phyloP scores from a whole-genome alignment of 2,888 invertebrate genomes.

The Teleiodes luculella region DNA sequence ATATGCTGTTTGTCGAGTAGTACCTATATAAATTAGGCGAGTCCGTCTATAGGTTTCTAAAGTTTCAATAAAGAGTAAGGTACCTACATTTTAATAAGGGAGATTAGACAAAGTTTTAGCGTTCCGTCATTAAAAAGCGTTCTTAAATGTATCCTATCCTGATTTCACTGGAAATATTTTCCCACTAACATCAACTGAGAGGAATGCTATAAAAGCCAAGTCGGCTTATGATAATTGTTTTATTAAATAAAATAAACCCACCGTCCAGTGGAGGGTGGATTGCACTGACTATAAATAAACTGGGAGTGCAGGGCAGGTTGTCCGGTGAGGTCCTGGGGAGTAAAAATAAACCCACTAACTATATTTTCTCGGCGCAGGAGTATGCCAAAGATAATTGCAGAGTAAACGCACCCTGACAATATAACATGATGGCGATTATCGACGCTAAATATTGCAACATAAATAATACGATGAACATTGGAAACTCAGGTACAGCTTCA shows the following conservation, averaged over 20 bases:
- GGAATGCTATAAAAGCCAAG: not conserved
- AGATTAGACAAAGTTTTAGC: too few relatives aligned
- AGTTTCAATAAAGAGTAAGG: too few relatives aligned
- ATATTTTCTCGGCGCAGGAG: constrained; percentile 27
- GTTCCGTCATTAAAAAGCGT: too few relatives aligned
- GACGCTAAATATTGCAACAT: not conserved
- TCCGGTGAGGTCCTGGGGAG: constrained; percentile 36
- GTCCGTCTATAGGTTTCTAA: too few relatives aligned
- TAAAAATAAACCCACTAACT: constrained; percentile 55
- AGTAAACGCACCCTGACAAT: not conserved
- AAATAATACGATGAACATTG: too few relatives aligned
- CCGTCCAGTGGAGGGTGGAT: constrained; percentile 25
- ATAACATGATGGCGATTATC: not conserved
- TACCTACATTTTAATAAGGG: too few relatives aligned
- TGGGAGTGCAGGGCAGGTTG: constrained; percentile 43
- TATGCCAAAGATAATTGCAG: constrained; percentile 9
- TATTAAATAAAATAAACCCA: constrained; percentile 10
- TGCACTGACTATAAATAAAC: constrained; percentile 33
- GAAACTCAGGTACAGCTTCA: too few relatives aligned
- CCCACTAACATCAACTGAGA: too few relatives aligned
- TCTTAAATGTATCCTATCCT: too few relatives aligned
- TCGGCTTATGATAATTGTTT: constrained; percentile 5
- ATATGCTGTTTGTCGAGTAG: too few relatives aligned
- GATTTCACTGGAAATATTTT: too few relatives aligned
- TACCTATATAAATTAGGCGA: too few relatives aligned